phyloP scores from a whole-genome alignment of 2,113 vertebrate species.

The Carassius carassius region DNA sequence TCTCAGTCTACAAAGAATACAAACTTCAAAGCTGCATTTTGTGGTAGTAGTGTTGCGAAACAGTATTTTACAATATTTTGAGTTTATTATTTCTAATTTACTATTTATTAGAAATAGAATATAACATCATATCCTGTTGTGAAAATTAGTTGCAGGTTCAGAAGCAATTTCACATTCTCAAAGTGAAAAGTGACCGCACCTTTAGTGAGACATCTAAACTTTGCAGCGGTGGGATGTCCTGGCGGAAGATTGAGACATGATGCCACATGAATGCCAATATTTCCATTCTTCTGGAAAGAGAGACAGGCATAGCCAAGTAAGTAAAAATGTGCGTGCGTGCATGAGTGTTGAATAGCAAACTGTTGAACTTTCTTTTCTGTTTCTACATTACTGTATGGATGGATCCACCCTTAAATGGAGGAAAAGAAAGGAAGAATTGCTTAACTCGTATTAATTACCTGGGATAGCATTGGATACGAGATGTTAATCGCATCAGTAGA shows the following conservation, averaged over 20 bases:
- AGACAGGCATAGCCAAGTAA: background rate
- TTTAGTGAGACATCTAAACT: background rate
- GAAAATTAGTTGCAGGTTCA: background rate
- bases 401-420: background rate
- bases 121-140: background rate
- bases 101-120: background rate
- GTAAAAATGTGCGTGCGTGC: background rate
- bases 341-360: background rate
- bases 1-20: background rate
- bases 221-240: background rate
- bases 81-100: background rate
- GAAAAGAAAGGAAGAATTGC: background rate
- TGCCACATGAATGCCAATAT: background rate
- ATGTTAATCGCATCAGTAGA: slow-evolving; percentile 26
- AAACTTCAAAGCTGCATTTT: background rate
- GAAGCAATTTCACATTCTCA: background rate
- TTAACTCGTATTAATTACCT: slow-evolving; percentile 9
- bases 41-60: background rate
- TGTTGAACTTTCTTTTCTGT: background rate
- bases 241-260: slow-evolving; percentile 9
- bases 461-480: slow-evolving; percentile 31
- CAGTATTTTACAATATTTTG: background rate
- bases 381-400: background rate
- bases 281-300: background rate
- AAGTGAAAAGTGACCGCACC: background rate